Conservation (phyloP, 2,888 invertebrate genomes). For the Hyposoter didymator region DNA sequence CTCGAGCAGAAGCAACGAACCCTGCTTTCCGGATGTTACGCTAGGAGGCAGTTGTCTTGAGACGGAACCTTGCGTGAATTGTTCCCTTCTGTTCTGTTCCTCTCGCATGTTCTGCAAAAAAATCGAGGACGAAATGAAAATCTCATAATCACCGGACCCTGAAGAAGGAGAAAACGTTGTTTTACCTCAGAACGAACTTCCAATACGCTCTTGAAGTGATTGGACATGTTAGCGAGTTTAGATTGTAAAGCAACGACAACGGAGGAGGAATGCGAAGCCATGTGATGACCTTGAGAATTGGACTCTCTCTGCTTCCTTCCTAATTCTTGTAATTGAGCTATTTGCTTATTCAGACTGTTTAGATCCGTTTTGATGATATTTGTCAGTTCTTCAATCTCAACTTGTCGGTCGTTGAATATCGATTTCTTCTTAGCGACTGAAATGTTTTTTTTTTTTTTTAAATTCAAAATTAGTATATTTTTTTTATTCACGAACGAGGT, state of each 20-base stretch:
- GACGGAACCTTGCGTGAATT: slow-evolving; percentile 91
- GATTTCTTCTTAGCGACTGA: slow-evolving; percentile 99
- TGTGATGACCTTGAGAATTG: slow-evolving; percentile 88
- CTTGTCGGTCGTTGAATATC: slow-evolving; percentile 97
- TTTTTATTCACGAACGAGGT: too few species aligned
- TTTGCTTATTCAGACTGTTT: slow-evolving; percentile 97
- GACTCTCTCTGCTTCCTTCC: slow-evolving; percentile 89
- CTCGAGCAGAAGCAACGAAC: slow-evolving; percentile 82
- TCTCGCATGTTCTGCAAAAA: slow-evolving; percentile 93
- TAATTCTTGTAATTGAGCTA: slow-evolving; percentile 95
- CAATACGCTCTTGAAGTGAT: slow-evolving; percentile 98
- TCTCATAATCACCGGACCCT: neutral
- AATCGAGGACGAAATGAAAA: too few species aligned
- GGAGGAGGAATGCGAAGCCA: slow-evolving; percentile 96
- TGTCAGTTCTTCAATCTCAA: slow-evolving; percentile 98
- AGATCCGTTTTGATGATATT: slow-evolving; percentile 99
- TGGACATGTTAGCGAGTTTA: slow-evolving; percentile 98
- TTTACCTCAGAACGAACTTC: slow-evolving; percentile 97
- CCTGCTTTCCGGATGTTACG: slow-evolving; percentile 85
- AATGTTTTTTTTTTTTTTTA: slow-evolving; percentile 69
- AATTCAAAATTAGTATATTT: too few species aligned
- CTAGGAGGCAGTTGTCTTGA: slow-evolving; percentile 88
- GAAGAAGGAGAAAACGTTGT: too few species aligned
- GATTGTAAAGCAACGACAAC: slow-evolving; percentile 97
- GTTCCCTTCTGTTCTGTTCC: slow-evolving; percentile 96